Evolutionary conservation across 1,140 invertebrate genomes (phyloP), one percentile per base, ranked within the genome.

Genomic region (Leptinotarsa texana): DNA sequence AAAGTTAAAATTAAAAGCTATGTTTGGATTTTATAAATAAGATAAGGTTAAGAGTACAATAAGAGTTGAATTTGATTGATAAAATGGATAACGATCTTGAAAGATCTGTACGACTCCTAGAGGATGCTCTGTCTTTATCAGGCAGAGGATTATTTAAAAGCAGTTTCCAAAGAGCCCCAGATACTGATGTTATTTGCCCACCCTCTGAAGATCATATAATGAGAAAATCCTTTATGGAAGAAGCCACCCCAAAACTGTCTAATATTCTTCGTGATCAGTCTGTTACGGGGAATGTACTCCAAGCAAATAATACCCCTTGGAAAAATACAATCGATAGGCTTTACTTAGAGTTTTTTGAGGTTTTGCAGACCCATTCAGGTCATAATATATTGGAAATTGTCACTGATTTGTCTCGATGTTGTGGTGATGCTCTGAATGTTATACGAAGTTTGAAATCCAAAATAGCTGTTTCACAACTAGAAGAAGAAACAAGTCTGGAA

Each of bases 401-500:
- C 24, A 86, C 87, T 3, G 87, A 90, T 79, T 87, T 91, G 74
- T 87, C 88, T 63, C 85, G 89, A 69, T 88, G 86, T 76, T 89
- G 88, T 74, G 85, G 87, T 1, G 87, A 89, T 78, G 86, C 86
- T 6, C 82, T 89, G 17, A 85, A 82, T 77, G 86, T 87, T 73
- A 86, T 88, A 82, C 84, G 82, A 83, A 87, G 81, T 80, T 81
- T 80, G 76, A 86, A 80, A 78, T 85, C 78, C 63, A 86, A 80
- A 79, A 86, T 78, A 77, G 85, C 78, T 78, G 80, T 73, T 79
- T 86, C 75, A 85, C 83, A 86, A 85, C 75, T 86, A 85, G 75
- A 86, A 85, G 81, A 85, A 84, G 86, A 88, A 71, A 84, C 84
- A 27, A 91, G 92, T 89, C 81, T 95, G 4, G 90, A 92, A 73